Evolutionary conservation across 2,888 invertebrate genomes (phyloP).

Genomic region (Phytoseiulus persimilis): DNA sequence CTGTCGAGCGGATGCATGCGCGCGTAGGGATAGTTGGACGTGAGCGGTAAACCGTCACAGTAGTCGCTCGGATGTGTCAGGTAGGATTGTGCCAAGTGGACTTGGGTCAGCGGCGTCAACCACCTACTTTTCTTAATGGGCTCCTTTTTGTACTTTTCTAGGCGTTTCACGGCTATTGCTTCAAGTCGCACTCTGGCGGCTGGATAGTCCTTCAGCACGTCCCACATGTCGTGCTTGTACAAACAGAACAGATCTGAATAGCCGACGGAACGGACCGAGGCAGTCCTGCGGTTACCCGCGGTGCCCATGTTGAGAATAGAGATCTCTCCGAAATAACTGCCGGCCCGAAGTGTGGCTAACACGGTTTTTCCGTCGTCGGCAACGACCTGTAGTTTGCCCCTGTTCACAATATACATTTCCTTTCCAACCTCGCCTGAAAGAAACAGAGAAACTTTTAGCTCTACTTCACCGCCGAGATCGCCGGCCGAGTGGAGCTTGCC

Average conservation of each 20-base stretch:
- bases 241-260: conserved; percentile 97
- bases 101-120: conserved; percentile 37
- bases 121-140: conserved; percentile 77
- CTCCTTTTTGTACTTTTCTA: conserved; percentile 93
- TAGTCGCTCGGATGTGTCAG: conserved; percentile 25
- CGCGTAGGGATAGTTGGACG: conserved; percentile 32
- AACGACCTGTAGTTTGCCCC: conserved; percentile 87
- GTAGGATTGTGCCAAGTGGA: conserved; percentile 27
- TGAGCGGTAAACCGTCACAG: conserved; percentile 30
- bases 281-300: conserved; percentile 96
- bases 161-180: conserved; percentile 90
- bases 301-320: conserved; percentile 99
- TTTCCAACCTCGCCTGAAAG: conserved; percentile 90
- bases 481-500: background rate
- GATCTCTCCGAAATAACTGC: conserved; percentile 99
- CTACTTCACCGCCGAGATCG: no score
- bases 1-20: conserved; percentile 38
- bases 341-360: conserved; percentile 91
- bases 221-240: conserved; percentile 97
- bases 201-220: conserved; percentile 80
- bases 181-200: conserved; percentile 64
- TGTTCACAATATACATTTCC: conserved; percentile 98
- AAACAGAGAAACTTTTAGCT: conserved; percentile 41
- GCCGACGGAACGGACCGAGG: conserved; percentile 93
- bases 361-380: conserved; percentile 91